Base-by-base conservation (phyloP, 53 echinoderm and acorn worm genomes). In the Crossaster papposus region DNA sequence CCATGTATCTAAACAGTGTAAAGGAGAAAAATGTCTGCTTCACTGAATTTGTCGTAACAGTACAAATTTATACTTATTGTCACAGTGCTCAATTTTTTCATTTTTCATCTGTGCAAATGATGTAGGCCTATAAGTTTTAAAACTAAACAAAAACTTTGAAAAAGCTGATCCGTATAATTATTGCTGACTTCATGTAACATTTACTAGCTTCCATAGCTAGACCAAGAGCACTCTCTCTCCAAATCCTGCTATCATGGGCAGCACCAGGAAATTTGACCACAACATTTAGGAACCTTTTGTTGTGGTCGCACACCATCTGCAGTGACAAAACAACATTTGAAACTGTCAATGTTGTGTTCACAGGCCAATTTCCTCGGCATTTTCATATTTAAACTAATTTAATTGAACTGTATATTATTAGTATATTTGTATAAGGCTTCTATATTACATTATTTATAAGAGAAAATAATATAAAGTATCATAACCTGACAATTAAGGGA, bases 171-270 rank as follows among this genome's bases (percentile, higher is more conserved):
- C n/a, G n/a, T n/a, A n/a, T n/a, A n/a, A n/a, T n/a, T n/a, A n/a
- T n/a, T n/a, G n/a, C n/a, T n/a, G n/a, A n/a, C n/a, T n/a, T n/a
- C n/a, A n/a, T n/a, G n/a, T n/a, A n/a, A n/a, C n/a, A n/a, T n/a
- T n/a, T n/a, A n/a, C n/a, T n/a, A n/a, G n/a, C n/a, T n/a, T n/a
- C n/a, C n/a, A n/a, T n/a, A n/a, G n/a, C n/a, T n/a, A n/a, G n/a
- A n/a, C n/a, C n/a, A n/a, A n/a, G n/a, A n/a, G n/a, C n/a, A 62
- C 62, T 62, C 22, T 62, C 62, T 62, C 62, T 3, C 62, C 11
- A 62, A 18, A 62, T 9, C 11, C 62, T 62, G 22, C 62, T 62
- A 36, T 81, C 83, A 18, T 71, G 58, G 2, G 83, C 88, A 17
- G 89, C 75, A 29, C 36, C 64, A 28, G 62, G 62, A 9, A 62